A percentile compares a stretch with the other conserved stretches of the same genome.
Conservation (phyloP, 2,797 vertebrate species). For the Propithecus perrieri region DNA sequence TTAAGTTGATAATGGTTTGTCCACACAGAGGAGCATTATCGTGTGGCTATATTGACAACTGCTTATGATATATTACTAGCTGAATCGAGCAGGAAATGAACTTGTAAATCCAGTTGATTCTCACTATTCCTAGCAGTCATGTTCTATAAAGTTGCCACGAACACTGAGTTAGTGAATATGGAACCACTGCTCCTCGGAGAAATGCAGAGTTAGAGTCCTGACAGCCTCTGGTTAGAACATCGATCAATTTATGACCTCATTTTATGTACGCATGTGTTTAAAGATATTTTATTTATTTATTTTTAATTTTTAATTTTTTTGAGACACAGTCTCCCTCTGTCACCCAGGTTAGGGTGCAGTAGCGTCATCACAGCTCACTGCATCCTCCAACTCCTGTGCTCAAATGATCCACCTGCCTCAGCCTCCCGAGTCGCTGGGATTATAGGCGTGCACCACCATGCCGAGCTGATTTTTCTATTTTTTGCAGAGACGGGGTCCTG, state of each 20-base stretch:
- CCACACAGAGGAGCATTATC: neutral
- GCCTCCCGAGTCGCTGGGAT: neutral
- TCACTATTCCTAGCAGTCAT: rapidly evolving
- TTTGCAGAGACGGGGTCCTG: neutral
- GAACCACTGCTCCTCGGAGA: neutral
- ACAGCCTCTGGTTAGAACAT: neutral
- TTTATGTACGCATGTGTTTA: neutral
- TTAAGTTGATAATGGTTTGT: neutral
- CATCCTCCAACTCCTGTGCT: neutral
- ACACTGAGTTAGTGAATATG: neutral
- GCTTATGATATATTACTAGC: neutral
- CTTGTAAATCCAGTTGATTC: neutral
- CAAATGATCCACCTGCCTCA: neutral
- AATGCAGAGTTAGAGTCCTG: neutral
- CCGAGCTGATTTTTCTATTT: neutral
- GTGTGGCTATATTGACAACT: neutral
- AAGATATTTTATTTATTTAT: neutral
- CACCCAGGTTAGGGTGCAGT: neutral
- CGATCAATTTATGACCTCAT: neutral
- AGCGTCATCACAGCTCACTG: neutral
- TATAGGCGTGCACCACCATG: neutral
- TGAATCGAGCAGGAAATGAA: neutral
- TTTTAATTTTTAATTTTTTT: neutral
- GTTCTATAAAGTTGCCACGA: neutral
- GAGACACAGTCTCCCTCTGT: neutral